A percentile compares a stretch with the other conserved stretches of the same genome.
Conservation (phyloP, 2,797 vertebrate genomes). For the Aphelocoma californica region DNA sequence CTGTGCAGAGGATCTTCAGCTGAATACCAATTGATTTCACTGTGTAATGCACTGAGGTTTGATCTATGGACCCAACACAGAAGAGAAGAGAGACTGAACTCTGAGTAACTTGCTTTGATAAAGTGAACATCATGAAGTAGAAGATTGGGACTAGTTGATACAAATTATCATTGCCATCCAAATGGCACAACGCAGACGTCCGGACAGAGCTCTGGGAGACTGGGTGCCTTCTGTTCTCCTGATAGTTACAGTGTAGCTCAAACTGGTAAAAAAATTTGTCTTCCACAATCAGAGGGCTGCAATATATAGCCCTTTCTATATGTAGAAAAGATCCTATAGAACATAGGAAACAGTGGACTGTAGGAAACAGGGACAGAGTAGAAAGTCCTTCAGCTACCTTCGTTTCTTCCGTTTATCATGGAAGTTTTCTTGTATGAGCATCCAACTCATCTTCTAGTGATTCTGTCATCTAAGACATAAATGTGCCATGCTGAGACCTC, state of each 20-base stretch:
- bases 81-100: neutral
- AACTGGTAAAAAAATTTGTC: neutral
- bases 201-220: neutral
- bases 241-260: neutral
- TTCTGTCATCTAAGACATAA: neutral
- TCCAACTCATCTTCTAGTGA: neutral
- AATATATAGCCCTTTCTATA: neutral
- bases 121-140: neutral
- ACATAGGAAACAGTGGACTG: neutral
- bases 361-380: neutral
- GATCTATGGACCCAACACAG: neutral
- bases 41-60: neutral
- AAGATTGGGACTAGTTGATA: neutral
- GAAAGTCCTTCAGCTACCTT: neutral
- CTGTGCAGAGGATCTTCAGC: neutral
- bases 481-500: neutral
- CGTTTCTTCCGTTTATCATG: neutral
- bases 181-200: neutral
- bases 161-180: neutral
- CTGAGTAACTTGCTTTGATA: neutral
- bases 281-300: neutral
- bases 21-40: conserved; percentile 15
- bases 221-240: neutral
- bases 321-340: neutral
- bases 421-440: neutral